phyloP scores from a whole-genome alignment of 2,888 invertebrate genomes.

The Gymnocheta viridis region DNA sequence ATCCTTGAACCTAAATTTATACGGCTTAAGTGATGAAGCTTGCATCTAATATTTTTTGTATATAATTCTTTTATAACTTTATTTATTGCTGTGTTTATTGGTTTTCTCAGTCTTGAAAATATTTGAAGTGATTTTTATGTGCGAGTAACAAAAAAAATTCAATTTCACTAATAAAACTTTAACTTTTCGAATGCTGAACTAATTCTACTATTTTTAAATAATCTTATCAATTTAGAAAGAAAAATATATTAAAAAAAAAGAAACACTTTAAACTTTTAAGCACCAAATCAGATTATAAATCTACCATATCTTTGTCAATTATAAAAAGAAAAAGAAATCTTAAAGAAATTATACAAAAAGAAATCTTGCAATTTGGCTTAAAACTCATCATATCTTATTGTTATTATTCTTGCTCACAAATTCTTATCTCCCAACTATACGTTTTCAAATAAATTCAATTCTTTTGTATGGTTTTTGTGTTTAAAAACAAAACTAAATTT shows the following conservation, averaged over 20 bases:
- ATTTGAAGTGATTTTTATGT: constrained; percentile 56
- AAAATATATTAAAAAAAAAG: neutral
- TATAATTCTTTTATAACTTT: too few relatives aligned
- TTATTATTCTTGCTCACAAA: neutral
- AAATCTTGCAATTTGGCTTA: constrained; percentile 10
- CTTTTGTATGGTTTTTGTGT: neutral
- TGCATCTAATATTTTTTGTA: neutral
- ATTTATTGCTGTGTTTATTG: constrained; percentile 34
- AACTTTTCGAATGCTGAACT: constrained; percentile 48
- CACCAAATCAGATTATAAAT: constrained; percentile 9
- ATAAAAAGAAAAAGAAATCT: neutral
- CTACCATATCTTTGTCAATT: constrained; percentile 24
- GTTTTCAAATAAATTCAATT: neutral
- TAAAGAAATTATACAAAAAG: constrained; percentile 1
- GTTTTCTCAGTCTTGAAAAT: neutral
- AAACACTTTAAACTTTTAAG: constrained; percentile 24
- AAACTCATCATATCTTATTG: constrained; percentile 58
- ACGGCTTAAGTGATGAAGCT: constrained; percentile 26
- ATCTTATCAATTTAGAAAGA: neutral
- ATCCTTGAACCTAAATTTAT: neutral
- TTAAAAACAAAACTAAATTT: neutral
- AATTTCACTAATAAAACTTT: constrained; percentile 32
- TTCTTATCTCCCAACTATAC: neutral
- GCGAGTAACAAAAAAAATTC: constrained; percentile 14
- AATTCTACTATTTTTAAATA: neutral